A percentile compares a stretch with the other conserved stretches of the same genome.
These are phyloP conservation scores for Plebejus argus DNA, from an alignment of 2,888 invertebrate genomes.

Conservation along the genomic window DNA sequence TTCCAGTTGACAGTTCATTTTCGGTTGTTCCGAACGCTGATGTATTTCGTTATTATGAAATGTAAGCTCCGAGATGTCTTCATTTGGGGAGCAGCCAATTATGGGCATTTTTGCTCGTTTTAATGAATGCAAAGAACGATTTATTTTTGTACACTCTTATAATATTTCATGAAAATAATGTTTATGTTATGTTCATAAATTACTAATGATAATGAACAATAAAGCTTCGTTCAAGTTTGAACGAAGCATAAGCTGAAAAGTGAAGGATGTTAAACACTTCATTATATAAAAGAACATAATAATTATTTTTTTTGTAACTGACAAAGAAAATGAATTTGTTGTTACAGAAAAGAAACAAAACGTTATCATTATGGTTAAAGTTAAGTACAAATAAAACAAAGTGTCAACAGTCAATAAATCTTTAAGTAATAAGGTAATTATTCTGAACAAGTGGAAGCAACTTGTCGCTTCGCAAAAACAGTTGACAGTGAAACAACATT, in stretches of 20 bases:
- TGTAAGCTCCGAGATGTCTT: conserved; percentile 59
- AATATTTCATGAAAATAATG: neutral
- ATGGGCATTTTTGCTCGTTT: conserved; percentile 45
- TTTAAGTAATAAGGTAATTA: conserved; percentile 43
- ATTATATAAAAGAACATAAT: neutral
- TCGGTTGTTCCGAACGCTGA: conserved; percentile 68
- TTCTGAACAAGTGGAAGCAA: conserved; percentile 40
- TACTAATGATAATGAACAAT: no score
- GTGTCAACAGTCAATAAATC: conserved; percentile 48
- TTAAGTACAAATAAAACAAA: neutral
- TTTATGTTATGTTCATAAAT: no score
- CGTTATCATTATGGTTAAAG: neutral
- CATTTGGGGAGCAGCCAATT: conserved; percentile 72
- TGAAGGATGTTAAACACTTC: neutral
- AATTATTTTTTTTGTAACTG: neutral
- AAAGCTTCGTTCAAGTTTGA: no score
- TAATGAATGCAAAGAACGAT: conserved; percentile 45
- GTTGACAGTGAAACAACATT: conserved; percentile 65
- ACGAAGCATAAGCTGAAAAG: no score
- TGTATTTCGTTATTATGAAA: conserved; percentile 74
- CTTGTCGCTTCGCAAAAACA: conserved; percentile 73
- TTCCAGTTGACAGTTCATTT: conserved; percentile 76
- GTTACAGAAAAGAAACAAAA: neutral
- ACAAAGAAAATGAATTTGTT: neutral
- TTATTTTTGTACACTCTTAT: neutral